phyloP scores from a whole-genome alignment of 1,140 invertebrate species.

The Euwallacea fornicatus region DNA sequence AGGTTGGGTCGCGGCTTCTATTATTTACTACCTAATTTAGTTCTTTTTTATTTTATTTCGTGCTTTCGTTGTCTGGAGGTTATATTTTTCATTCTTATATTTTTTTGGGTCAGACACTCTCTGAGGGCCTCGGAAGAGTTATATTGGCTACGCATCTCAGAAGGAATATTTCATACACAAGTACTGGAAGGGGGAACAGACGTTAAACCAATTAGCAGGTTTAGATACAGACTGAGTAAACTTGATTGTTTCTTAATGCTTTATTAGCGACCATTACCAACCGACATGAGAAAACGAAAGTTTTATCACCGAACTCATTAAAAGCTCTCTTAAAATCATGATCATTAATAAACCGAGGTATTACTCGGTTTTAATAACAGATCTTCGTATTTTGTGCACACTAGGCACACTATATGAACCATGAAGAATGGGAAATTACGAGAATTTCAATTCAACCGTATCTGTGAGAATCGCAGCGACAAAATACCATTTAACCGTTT shows the following conservation, averaged over 20 bases:
- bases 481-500: constrained; percentile 30
- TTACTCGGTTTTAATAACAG: constrained; percentile 33
- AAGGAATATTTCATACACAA: too few species aligned
- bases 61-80: background rate
- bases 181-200: too few species aligned
- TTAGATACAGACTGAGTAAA: too few species aligned
- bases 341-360: constrained; percentile 27
- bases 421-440: constrained; percentile 33
- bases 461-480: constrained; percentile 32
- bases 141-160: too few species aligned
- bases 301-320: constrained; percentile 4
- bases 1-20: background rate
- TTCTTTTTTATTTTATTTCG: background rate
- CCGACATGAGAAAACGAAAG: constrained; percentile 9
- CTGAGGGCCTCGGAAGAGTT: too few species aligned
- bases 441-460: constrained; percentile 30
- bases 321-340: constrained; percentile 1
- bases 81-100: background rate
- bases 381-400: constrained; percentile 23
- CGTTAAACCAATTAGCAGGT: too few species aligned
- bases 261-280: too few species aligned
- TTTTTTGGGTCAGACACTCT: background rate
- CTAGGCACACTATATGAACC: constrained; percentile 25
- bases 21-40: background rate
- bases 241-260: too few species aligned